Conservation (phyloP, 2,113 vertebrate species). For the Sisor rabdophorus region DNA sequence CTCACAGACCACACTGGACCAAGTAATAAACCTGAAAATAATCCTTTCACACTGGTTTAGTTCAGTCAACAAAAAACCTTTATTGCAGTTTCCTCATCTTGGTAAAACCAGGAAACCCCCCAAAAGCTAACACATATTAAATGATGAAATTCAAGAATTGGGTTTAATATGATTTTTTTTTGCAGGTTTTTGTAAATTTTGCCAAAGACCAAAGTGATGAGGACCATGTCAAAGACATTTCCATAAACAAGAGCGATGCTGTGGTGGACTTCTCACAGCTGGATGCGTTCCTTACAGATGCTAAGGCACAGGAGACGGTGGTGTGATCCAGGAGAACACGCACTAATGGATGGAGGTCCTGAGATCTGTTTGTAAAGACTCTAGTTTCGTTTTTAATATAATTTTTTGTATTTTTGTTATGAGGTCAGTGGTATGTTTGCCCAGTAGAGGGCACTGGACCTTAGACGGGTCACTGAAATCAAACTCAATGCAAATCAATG, state of each 20-base stretch:
- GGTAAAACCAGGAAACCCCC: no score
- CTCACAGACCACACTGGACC: constrained; percentile 97
- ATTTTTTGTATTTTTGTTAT: constrained; percentile 55
- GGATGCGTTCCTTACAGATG: constrained; percentile 81
- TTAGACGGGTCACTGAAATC: constrained; percentile 77
- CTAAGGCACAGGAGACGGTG: constrained; percentile 87
- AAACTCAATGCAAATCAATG: constrained; percentile 97
- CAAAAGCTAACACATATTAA: no score
- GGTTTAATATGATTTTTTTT: constrained; percentile 37
- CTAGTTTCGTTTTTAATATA: constrained; percentile 52
- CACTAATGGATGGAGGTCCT: constrained; percentile 46
- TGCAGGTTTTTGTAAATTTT: constrained; percentile 97
- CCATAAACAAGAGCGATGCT: constrained; percentile 86
- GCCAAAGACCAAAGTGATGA: constrained; percentile 99
- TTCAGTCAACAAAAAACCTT: no score
- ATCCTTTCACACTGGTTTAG: neutral
- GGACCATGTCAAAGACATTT: constrained; percentile 90
- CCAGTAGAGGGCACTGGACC: constrained; percentile 57
- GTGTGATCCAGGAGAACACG: constrained; percentile 70
- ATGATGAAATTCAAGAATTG: no score
- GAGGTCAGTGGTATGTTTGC: constrained; percentile 61
- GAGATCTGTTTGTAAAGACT: constrained; percentile 25
- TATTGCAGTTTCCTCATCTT: no score
- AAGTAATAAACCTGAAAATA: constrained; percentile 73
- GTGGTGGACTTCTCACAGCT: constrained; percentile 84